phyloP scores from a whole-genome alignment of 2,888 invertebrate species.

The Leptopilina drosophilae region DNA sequence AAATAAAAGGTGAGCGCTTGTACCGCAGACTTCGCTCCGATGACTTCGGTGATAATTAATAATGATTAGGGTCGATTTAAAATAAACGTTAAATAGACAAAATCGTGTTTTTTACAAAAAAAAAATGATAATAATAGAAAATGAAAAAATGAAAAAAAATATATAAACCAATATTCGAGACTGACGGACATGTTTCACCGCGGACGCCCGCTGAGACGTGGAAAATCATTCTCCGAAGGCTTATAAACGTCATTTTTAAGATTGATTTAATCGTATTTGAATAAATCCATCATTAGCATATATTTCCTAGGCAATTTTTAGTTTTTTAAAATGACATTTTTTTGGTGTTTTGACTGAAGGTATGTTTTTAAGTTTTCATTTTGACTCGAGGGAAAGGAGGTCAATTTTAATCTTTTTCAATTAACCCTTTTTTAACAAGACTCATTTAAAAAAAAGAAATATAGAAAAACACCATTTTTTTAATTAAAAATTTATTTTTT shows the following conservation, averaged over 20 bases:
- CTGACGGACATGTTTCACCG: constrained; percentile 40
- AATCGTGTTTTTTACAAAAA: constrained; percentile 17
- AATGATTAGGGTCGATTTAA: constrained; percentile 26
- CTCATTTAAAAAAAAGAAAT: too few relatives aligned
- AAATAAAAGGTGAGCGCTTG: constrained; percentile 23
- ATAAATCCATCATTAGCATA: constrained; percentile 20
- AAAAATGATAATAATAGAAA: too few relatives aligned
- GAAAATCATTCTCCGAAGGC: constrained; percentile 17
- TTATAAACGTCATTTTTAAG: constrained; percentile 22
- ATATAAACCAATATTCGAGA: constrained; percentile 6
- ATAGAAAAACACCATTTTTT: too few relatives aligned
- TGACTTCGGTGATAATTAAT: constrained; percentile 26
- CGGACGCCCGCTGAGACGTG: constrained; percentile 31
- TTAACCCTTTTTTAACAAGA: too few relatives aligned
- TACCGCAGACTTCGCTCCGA: constrained; percentile 16
- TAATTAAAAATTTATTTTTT: too few relatives aligned
- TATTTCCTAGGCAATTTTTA: constrained; percentile 36
- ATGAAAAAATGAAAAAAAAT: too few relatives aligned
- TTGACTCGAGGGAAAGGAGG: not conserved
- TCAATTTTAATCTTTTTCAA: not conserved
- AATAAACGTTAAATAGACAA: not conserved
- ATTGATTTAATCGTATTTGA: not conserved
- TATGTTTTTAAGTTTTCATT: constrained; percentile 15
- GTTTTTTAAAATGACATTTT: constrained; percentile 19
- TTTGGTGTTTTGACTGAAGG: constrained; percentile 30